Base-by-base conservation (phyloP, 2,797 vertebrate genomes). In the Lagodon rhomboides region DNA sequence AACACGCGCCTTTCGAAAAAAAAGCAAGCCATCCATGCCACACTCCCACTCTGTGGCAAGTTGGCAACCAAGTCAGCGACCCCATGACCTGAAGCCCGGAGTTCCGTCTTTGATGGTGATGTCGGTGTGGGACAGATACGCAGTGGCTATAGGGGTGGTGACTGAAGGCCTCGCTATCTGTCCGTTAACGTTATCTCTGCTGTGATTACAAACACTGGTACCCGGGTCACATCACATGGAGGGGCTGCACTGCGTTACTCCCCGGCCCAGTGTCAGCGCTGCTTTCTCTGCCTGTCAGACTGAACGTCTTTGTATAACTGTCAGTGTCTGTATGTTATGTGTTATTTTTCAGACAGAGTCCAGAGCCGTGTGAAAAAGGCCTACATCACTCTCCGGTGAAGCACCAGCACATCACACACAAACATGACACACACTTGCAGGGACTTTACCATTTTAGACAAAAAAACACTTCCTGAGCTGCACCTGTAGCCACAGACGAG, bases 171-270 rank as follows among this genome's bases (percentile, higher is more conserved):
- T 54, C 34, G 22, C 70, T 87, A 91, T 92, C 89, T 75, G 66
- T 34, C 79, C 51, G 71, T 85, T 85, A 77, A 51, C 44, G 56
- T 62, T 88, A 90, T 93, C 91, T 76, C 60, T 54, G 82, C 82
- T 87, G 78, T 79, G 84, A 68, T 68, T 67, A 16, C 86, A 87
- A 88, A 88, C 82, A 62, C 76, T 67, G 80, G 74, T 78, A 63
- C 77, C 51, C 71, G 43, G 85, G 80, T 86, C 74, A 79, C 85
- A 69, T 87, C 60, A 56, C 77, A 76, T 0, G 16, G 68, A 80
- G 80, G 60, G 75, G 65, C 83, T 83, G 87, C 73, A n/a, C 70
- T 79, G 83, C 78, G 76, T 84, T 80, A 79, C 62, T 73, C 78
- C 68, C 80, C 73, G 63, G 59, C 71, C 89, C 68, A 34, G 61